Evolutionary conservation across 2,888 invertebrate genomes (phyloP).

Genomic region (Callosobruchus maculatus): DNA sequence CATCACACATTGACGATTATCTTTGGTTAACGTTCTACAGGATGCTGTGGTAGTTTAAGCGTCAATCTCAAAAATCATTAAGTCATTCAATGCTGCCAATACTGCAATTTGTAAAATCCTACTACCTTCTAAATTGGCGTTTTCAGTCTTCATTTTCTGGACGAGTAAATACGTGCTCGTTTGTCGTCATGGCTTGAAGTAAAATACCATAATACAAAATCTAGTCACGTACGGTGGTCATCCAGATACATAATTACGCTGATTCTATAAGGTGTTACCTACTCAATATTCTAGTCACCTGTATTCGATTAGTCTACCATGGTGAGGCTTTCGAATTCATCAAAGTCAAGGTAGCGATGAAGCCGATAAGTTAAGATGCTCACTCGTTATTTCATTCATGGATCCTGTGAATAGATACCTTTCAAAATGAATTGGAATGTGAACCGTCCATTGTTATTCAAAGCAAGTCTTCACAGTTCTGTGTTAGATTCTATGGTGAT

Average conservation of each 20-base stretch:
- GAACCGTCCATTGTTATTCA: neutral
- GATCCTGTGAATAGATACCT: neutral
- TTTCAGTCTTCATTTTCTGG: too few species aligned
- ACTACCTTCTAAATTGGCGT: too few species aligned
- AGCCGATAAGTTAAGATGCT: neutral
- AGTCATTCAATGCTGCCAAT: too few species aligned
- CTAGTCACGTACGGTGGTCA: neutral
- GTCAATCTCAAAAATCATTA: too few species aligned
- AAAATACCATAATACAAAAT: neutral
- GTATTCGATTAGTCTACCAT: neutral
- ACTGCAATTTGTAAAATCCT: too few species aligned
- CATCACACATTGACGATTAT: too few species aligned
- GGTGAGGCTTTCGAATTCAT: neutral
- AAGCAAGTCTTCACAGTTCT: neutral
- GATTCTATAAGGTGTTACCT: neutral
- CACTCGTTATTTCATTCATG: neutral
- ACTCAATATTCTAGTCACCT: neutral
- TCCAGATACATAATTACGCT: neutral
- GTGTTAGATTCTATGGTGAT: neutral
- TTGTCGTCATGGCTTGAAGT: too few species aligned
- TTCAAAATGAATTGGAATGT: neutral
- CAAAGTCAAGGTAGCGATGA: neutral
- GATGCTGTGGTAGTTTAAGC: too few species aligned
- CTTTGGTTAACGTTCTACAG: too few species aligned
- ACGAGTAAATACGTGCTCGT: too few species aligned